Base-by-base conservation (phyloP, 23 tunicate genomes). In the Ciona savignyi region DNA sequence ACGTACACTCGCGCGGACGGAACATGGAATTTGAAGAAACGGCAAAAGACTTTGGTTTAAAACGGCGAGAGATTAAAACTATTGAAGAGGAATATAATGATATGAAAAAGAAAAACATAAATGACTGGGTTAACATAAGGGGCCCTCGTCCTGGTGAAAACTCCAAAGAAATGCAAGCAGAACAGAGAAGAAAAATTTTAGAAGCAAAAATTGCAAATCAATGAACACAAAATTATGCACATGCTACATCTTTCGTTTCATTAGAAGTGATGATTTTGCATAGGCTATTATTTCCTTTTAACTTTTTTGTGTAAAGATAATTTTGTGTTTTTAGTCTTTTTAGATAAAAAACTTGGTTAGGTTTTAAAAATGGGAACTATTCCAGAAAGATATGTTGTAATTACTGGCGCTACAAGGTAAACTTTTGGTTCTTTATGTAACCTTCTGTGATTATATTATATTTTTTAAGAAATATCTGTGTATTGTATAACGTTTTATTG, bases 61-160 rank as follows among this genome's bases (percentile, higher is more conserved):
- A 76, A 66, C 62, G 32, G 32, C 79, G 79, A 68, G 42, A 68
- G 32, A 6, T 34, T 2, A 24, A 81, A 68, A 64, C 79, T 34
- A 29, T 71, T 4, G 82, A 87, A 35, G 83, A 81, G 56, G 62
- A 71, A 22, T 81, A 76, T 64, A 49, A 81, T 31, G 81, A 74
- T 29, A 70, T 70, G 11, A 67, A 87, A 65, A 60, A 79, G 0
- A 31, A 61, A 27, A 81, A 87, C 51, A n/a, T 81, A 27, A 79
- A 87, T 66, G 78, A 74, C 9, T 87, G 95, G 95, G 75, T 31
- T 62, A 87, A 87, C 65, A 71, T 87, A 0, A 56, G 95, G 1
- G 95, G 95, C 6, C 95, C 95, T 2, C 76, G 95, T 71, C 78
- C 65, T 3, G 95, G 74, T 0, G 95, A 87, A 33, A 74, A 87